Evolutionary conservation across 2,113 vertebrate species (phyloP), one percentile per base, ranked within the genome.

Genomic region (Dipodomys merriami): DNA sequence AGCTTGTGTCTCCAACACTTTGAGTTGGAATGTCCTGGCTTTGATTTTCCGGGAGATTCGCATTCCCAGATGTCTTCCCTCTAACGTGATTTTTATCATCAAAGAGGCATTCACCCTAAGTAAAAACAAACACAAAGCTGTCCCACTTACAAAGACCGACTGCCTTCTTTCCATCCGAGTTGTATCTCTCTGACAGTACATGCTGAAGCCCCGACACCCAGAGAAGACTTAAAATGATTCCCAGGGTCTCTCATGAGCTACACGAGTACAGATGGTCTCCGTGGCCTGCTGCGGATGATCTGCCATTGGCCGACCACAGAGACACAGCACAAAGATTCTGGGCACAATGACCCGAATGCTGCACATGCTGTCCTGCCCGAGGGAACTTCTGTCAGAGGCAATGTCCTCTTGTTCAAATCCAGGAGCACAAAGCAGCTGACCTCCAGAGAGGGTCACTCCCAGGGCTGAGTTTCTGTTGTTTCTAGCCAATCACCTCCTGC

Each of bases 71-170:
- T 57, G 11, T 29, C 53, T 53, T 86, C 76, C 88, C 69, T 64
- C 60, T 39, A 69, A 39, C 30, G 10, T 57, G 90, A 83, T 86
- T 23, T 49, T 80, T 86, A 86, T 90, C 91, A 30, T 80, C 68
- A 57, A 64, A 84, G 71, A 89, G 67, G 27, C 46, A 8, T 64
- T 86, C 33, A 77, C 76, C 62, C 18, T 33, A 1, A 80, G 6
- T 69, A 4, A 71, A 95, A 91, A 91, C 71, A 95, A 91, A 82
- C 80, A 85, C 81, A 65, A 18, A 49, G 29, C 23, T 4, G 15
- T 25, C 67, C 49, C 64, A 19, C 60, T 62, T 53, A 53, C 49
- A 53, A 9, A 57, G 53, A 57, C 53, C 53, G 15, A 57, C 4
- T 39, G 44, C 85, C n/a, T 65, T 76, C 44, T 49, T 10, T 49